These are phyloP conservation scores for Upupa epops DNA, from an alignment of 2,113 vertebrate genomes.

Conservation along the genomic window DNA sequence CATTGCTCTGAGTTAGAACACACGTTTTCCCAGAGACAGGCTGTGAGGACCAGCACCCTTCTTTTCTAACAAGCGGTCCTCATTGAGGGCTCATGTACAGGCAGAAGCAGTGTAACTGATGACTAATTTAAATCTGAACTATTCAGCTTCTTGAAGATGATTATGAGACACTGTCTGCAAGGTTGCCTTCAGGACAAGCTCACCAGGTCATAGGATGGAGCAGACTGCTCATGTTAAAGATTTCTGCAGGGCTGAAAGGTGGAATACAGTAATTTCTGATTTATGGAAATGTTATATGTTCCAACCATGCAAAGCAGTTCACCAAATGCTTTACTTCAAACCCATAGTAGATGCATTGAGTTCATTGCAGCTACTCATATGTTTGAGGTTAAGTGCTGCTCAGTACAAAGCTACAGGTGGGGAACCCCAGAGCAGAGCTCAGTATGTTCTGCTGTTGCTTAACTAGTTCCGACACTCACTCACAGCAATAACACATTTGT, in stretches of 20 bases:
- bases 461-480: not conserved
- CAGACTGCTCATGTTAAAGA: not conserved
- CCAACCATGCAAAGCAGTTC: not conserved
- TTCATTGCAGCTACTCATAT: not conserved
- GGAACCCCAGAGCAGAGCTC: not conserved
- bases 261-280: not conserved
- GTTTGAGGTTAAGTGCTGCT: not conserved
- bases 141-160: not conserved
- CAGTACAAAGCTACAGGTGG: not conserved
- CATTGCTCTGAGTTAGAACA: not conserved
- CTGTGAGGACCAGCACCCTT: not conserved
- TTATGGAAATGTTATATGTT: not conserved
- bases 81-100: accelerated
- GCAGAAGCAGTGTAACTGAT: not conserved
- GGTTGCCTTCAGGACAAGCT: not conserved
- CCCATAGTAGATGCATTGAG: accelerated
- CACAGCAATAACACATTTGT: not conserved
- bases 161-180: not conserved
- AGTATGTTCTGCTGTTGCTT: not conserved
- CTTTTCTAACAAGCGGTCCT: not conserved
- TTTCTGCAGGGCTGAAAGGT: not conserved
- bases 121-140: not conserved
- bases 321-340: not conserved
- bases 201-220: not conserved
- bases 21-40: not conserved